Conservation (phyloP, 2,888 invertebrate genomes). For the Entomobrya proxima region DNA sequence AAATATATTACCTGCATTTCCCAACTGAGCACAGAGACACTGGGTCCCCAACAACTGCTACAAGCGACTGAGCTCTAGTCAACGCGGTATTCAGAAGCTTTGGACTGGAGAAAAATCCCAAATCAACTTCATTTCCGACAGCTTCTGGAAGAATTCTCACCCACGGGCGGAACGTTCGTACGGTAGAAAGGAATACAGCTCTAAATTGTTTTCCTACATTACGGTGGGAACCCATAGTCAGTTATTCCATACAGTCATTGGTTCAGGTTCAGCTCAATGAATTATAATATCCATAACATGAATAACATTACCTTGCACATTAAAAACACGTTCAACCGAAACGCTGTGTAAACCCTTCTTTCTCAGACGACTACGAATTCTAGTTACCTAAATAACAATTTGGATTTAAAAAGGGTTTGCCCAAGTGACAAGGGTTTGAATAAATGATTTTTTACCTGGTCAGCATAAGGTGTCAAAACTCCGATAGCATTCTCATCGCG, state of each 20-base stretch:
- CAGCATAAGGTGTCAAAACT: slow-evolving; percentile 90
- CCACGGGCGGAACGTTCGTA: slow-evolving; percentile 86
- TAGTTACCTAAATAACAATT: slow-evolving; percentile 76
- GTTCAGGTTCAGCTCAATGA: neutral
- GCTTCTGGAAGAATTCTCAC: slow-evolving; percentile 78
- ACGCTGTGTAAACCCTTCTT: slow-evolving; percentile 86
- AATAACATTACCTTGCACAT: slow-evolving; percentile 84
- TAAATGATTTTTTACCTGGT: slow-evolving; percentile 83
- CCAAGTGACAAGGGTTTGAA: neutral
- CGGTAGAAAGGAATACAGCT: slow-evolving; percentile 88
- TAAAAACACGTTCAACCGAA: slow-evolving; percentile 88
- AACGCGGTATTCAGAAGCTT: slow-evolving; percentile 90
- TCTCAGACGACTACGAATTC: slow-evolving; percentile 86
- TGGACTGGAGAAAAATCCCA: slow-evolving; percentile 89
- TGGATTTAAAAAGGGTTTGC: slow-evolving; percentile 66
- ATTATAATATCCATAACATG: neutral
- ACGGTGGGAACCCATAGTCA: slow-evolving; percentile 61
- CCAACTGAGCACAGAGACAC: slow-evolving; percentile 88
- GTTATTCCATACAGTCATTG: neutral
- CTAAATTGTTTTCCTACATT: slow-evolving; percentile 90
- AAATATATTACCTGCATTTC: slow-evolving; percentile 81
- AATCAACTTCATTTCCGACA: slow-evolving; percentile 82
- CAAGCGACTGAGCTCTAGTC: slow-evolving; percentile 87
- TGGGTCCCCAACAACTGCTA: slow-evolving; percentile 91
- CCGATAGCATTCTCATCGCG: slow-evolving; percentile 86